A percentile compares a stretch with the other conserved stretches of the same genome.
These are phyloP conservation scores for Euproctis similis DNA, from an alignment of 2,888 invertebrate species.

Conservation along the genomic window DNA sequence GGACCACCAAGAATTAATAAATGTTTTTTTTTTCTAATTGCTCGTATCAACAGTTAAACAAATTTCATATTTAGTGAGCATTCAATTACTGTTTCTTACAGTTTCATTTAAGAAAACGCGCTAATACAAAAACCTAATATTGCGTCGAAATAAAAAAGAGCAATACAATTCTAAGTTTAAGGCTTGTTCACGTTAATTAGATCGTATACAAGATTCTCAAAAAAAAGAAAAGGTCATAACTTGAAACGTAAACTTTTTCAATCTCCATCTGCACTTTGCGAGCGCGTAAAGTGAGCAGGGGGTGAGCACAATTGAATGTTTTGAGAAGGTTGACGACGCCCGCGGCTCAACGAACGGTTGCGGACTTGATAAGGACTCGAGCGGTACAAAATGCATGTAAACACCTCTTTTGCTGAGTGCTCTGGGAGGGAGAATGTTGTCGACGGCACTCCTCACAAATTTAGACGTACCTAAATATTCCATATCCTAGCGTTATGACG, in stretches of 20 bases:
- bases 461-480: constrained; percentile 25
- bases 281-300: constrained; percentile 54
- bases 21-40: too few relatives aligned
- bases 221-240: constrained; percentile 65
- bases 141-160: too few relatives aligned
- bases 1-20: too few relatives aligned
- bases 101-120: too few relatives aligned
- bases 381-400: constrained; percentile 65
- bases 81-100: too few relatives aligned
- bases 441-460: constrained; percentile 44
- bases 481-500: constrained; percentile 23
- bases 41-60: too few relatives aligned
- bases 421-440: constrained; percentile 46
- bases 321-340: constrained; percentile 62
- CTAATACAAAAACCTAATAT: too few relatives aligned
- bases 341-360: constrained; percentile 45
- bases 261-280: constrained; percentile 71
- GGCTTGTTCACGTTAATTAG: constrained; percentile 48
- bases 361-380: constrained; percentile 57
- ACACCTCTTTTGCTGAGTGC: constrained; percentile 53
- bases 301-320: constrained; percentile 53
- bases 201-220: constrained; percentile 52
- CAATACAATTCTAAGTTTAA: too few relatives aligned
- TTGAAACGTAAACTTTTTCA: constrained; percentile 73
- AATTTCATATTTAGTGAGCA: too few relatives aligned